Base-by-base conservation (phyloP, 2,113 vertebrate species). In the Tachycineta bicolor region DNA sequence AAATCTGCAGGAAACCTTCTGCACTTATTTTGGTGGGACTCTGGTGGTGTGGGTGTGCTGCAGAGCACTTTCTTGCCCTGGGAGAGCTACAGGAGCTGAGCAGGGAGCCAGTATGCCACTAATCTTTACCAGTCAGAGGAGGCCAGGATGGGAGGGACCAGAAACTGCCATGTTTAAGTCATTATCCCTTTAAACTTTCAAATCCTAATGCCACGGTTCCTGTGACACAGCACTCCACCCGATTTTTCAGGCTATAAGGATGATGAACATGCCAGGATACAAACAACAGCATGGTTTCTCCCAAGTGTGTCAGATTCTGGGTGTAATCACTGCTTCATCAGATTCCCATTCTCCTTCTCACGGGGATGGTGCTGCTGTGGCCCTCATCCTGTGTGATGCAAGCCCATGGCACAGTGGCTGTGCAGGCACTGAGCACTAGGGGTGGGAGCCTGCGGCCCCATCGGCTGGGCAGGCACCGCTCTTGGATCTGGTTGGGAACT, bases 201-300 rank as follows among this genome's bases (percentile, higher is more conserved):
- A n/a, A 83, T 28, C 37, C 44, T 43, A 22, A 37, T 3, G 23
- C 29, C 25, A 6, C 26, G 3, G 44, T 8, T 78, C 63, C 63
- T 22, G 49, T 23, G 46, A 22, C 80, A 53, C 26, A 37, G 13
- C 22, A 3, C 64, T 12, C 33, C 31, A 41, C 60, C 46, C 3
- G 0, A 23, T 13, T 7, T 44, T 64, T 31, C 4, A 2, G 60
- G 46, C 55, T 6, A 5, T 8, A 9, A 28, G 55, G 49, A 21
- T 6, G 34, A 13, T 10, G 34, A 24, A 12, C 14, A 1, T 2
- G 2, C 22, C 43, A 25, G 63, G 14, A 26, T 2, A 23, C 49
- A 14, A 37, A 6, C 31, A 43, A 56, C 56, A 12, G 43, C 31
- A 8, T 0, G 0, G 20, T 1, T 34, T 18, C 14, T 70, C 47